Conservation (phyloP, 2,888 invertebrate genomes). For the Pyrochroa serraticornis region DNA sequence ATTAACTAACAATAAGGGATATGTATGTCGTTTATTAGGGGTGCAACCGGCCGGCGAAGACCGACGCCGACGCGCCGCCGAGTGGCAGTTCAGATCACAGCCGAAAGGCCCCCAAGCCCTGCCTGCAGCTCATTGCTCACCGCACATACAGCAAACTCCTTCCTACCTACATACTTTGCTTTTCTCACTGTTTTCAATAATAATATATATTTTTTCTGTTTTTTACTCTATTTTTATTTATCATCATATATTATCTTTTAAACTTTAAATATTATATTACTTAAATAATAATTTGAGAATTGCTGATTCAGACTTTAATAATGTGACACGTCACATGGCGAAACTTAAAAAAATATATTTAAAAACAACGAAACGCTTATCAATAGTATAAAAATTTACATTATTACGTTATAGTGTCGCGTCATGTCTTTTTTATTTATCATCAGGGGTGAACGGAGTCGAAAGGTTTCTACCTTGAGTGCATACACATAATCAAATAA, state of each 20-base stretch:
- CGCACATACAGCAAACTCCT: slow-evolving; percentile 29
- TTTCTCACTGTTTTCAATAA: slow-evolving; percentile 30
- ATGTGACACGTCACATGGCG: slow-evolving; percentile 57
- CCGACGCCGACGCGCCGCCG: slow-evolving; percentile 43
- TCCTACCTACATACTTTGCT: slow-evolving; percentile 26
- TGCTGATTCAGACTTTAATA: slow-evolving; percentile 61
- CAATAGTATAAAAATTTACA: slow-evolving; percentile 52
- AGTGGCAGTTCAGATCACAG: slow-evolving; percentile 59
- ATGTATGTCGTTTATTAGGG: slow-evolving; percentile 59
- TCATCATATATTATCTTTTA: slow-evolving; percentile 46
- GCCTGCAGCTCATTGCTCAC: slow-evolving; percentile 38
- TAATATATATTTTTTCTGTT: slow-evolving; percentile 40
- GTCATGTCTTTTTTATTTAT: slow-evolving; percentile 50
- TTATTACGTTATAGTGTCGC: slow-evolving; percentile 52
- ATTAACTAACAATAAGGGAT: slow-evolving; percentile 61
- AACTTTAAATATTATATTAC: slow-evolving; percentile 50
- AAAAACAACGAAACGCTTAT: slow-evolving; percentile 56
- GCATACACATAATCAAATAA: slow-evolving; percentile 45
- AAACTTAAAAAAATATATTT: slow-evolving; percentile 57
- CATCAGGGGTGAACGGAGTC: slow-evolving; percentile 22
- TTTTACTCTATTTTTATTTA: slow-evolving; percentile 50
- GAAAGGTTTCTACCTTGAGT: slow-evolving; percentile 34
- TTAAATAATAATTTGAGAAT: slow-evolving; percentile 60
- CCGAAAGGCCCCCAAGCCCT: slow-evolving; percentile 54
- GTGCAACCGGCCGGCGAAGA: slow-evolving; percentile 40